Evolutionary conservation across 2,888 invertebrate species (phyloP), one percentile per base, ranked within the genome.

Genomic region (Chalcosyrphus nemorum): DNA sequence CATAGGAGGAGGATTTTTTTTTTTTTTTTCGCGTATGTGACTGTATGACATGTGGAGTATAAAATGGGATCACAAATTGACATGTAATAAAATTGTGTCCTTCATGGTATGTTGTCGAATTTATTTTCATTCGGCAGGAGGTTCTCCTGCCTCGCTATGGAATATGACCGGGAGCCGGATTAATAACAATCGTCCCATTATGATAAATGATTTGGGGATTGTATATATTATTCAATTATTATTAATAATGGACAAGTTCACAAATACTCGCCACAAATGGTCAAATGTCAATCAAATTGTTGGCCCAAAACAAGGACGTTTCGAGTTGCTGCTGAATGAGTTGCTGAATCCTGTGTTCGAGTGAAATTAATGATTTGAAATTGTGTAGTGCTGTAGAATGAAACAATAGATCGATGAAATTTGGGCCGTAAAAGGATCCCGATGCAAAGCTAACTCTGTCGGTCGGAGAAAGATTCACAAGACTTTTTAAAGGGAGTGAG

Each of bases 61-160:
- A 74, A 84, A 72, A 74, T 68, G 57, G 68, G 78, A 82, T 82
- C 78, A 66, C 71, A 82, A 84, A 78, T 84, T 84, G 82, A 78
- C 74, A 63, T 78, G 63, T 78, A 84, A 84, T 84, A 78, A 84
- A 78, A 78, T 68, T 68, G 43, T 63, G 74, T 78, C 56, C 59
- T 57, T 82, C 56, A 57, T 82, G 61, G 63, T 68, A 56, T 47
- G 50, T 35, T 78, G 43, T 63, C 19, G 35, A 78, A 56, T 66
- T 77, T 66, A 35, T 66, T 78, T 56, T 68, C 35, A 24, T 72
- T 7, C 21, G 70, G 35, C n/a, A 11, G 9, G 32, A 9, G 7
- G 43, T 35, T 56, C 43, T 43, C 11, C 52, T n/a, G n/a, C 19
- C 29, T 45, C 7, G 13, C 32, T 59, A 13, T 27, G 32, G 47